Base-by-base conservation (phyloP, 2,888 invertebrate species). In the Xestobium rufovillosum region DNA sequence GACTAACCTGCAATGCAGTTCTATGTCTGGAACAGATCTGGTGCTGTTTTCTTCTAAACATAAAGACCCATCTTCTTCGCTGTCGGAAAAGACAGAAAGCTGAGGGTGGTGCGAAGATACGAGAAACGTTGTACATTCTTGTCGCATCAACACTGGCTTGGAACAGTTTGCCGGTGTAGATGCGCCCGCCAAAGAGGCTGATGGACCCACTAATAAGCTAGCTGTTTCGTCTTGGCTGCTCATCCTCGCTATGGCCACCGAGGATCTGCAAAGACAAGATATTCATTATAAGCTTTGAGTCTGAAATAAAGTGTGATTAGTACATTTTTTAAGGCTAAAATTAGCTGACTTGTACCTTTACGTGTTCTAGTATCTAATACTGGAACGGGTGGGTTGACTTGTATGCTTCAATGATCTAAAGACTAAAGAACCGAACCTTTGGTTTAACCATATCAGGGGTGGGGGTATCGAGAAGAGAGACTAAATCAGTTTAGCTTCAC, bases 61-160 rank as follows among this genome's bases (percentile, higher is more conserved):
- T 29, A 75, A 59, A 3, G 83, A 75, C 42, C 72, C 73, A 52
- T 78, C 78, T 63, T 88, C 87, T 65, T 87, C 86, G 51, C 86
- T 86, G 35, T 84, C 83, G 23, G 83, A 81, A 48, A 77, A 71
- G 9, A 76, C 75, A 27, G 84, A 84, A 44, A 87, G 71, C 57
- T 81, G 76, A 42, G 73, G 73, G 40, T 76, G 75, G 49, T 81
- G 75, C 19, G 72, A 72, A 50, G 79, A 78, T 39, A 83, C 76
- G 41, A 79, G 66, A 63, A 79, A 75, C 34, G 87, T 86, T 31
- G 88, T 86, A 53, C 87, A 83, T 68, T 88, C 87, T 68, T 88
- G 88, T 48, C 88, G 76, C 70, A 84, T 87, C 48, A 88, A 70
- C 44, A 86, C 82, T 48, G 88, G 88, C 63, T 88, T 88, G 40